Base-by-base conservation (phyloP, 64 coral and sea anemone genomes). In the Porites lutea region DNA sequence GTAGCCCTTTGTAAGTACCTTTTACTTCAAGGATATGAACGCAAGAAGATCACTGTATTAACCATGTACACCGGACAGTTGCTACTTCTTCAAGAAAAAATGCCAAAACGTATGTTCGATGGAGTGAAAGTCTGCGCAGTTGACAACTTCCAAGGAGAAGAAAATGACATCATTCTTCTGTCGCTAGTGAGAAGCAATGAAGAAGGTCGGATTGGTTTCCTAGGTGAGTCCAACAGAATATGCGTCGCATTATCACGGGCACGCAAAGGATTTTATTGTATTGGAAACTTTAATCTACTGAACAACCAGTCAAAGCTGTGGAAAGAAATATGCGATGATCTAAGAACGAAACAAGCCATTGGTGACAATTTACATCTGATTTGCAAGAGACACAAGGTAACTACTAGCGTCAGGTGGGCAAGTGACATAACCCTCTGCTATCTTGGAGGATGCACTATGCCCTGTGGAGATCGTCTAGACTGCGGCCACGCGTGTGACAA, bases 91-190 rank as follows among this genome's bases (percentile, higher is more conserved):
- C 91, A 98, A 79, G 80, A 84, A 18, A 86, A 86, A 54, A 92
- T 98, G 86, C 89, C 96, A 37, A 65, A 71, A 47, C 69, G 86
- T 8, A 57, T 80, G 47, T 96, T 92, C 59, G 64, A 78, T 9
- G 96, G 85, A 22, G 48, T 98, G 11, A 90, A 79, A 74, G 79
- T 98, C 13, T 89, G 84, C 13, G 86, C 90, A 27, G 91, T 97
- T 9, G 91, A 97, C 77, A 91, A 93, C 62, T 97, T 94, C 22
- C 95, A 97, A 88, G 95, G 95, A 48, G 91, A 97, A 77, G 95
- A 97, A 72, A 97, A 94, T 10, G 88, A 97, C 45, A 90, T 97
- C 57, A 97, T 97, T 75, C 88, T 97, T 70, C 85, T 97, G 58
- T 97, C 95, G 3, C 54, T 97, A 49, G 95, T 97, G 4, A 87